Evolutionary conservation across 2,113 vertebrate genomes (phyloP).

Genomic region (Sinocyclocheilus anshuiensis): DNA sequence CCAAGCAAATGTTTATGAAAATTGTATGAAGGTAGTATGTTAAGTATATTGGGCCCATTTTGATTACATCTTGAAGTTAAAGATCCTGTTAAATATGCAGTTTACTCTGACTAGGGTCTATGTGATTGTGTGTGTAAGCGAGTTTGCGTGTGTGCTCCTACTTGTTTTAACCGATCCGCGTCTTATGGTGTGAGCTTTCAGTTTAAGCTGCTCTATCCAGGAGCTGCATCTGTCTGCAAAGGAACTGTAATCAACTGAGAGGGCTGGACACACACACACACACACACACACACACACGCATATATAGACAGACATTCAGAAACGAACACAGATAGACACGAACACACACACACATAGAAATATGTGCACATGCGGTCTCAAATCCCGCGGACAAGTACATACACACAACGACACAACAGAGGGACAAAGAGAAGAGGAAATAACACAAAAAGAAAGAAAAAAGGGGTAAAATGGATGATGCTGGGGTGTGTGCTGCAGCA

Average conservation of each 20-base stretch:
- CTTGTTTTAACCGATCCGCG: constrained; percentile 99
- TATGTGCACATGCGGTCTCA: constrained; percentile 36
- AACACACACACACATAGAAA: constrained; percentile 20
- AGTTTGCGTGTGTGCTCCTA: constrained; percentile 80
- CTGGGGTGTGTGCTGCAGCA: constrained; percentile 76
- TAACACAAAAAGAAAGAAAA: constrained; percentile 69
- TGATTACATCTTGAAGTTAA: neutral
- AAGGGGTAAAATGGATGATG: constrained; percentile 87
- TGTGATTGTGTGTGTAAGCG: constrained; percentile 74
- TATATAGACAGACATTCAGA: neutral
- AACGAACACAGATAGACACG: constrained; percentile 50
- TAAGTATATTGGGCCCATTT: neutral
- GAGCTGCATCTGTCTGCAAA: constrained; percentile 99
- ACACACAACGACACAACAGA: constrained; percentile 73
- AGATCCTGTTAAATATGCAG: neutral
- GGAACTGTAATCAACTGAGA: constrained; percentile 99
- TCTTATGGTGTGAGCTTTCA: constrained; percentile 99
- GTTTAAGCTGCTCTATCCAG: constrained; percentile 99
- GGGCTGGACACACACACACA: constrained; percentile 82
- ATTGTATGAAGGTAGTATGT: neutral
- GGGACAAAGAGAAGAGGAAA: constrained; percentile 43
- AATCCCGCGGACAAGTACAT: constrained; percentile 77
- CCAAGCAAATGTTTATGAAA: neutral
- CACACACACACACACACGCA: neutral
- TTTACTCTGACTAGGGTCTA: constrained; percentile 75